Evolutionary conservation across 1,140 invertebrate genomes (phyloP), one percentile per base, ranked within the genome.

Genomic region (Arctopsyche grandis): DNA sequence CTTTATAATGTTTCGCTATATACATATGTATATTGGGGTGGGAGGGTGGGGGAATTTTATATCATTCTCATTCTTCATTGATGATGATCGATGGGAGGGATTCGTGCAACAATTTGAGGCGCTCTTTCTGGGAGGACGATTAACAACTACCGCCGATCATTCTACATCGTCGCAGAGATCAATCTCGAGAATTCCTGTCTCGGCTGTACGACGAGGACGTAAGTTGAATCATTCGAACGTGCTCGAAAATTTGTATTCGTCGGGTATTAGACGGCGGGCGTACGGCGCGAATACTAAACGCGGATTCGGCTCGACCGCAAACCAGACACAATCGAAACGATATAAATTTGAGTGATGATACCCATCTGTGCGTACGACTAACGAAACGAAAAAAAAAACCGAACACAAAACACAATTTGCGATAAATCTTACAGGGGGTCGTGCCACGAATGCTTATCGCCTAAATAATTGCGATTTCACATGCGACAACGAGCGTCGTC

Each of bases 271-370:
- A 52, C 3, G 16, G 12, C 48, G 16, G 16, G 1, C 10, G 48
- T 16, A 52, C 48, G 48, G 16, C 48, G 10, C 12, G 48, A 52
- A 52, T 52, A 52, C 16, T 52, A 52, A 52, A 52, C 10, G 16
- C 12, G 48, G 12, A 14, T 52, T 16, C 16, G 48, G 10, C 16
- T 16, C 10, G 10, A 14, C 16, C 48, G 48, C 12, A 52, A 12
- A 16, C 10, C 48, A 16, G 48, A 52, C 48, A 52, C 48, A 52
- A 52, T 52, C 48, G 48, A 52, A 52, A 52, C 48, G 48, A 52
- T 52, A 52, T 52, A 52, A 52, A 52, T 52, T 52, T 52, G 48
- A 52, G 48, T 52, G 48, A 52, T 52, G 48, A 52, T 52, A 52
- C 16, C 48, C 12, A 38, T 38, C 29, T 38, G 29, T 38, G 29